Base-by-base conservation (phyloP, 2,113 vertebrate genomes). In the Nothobranchius furzeri region DNA sequence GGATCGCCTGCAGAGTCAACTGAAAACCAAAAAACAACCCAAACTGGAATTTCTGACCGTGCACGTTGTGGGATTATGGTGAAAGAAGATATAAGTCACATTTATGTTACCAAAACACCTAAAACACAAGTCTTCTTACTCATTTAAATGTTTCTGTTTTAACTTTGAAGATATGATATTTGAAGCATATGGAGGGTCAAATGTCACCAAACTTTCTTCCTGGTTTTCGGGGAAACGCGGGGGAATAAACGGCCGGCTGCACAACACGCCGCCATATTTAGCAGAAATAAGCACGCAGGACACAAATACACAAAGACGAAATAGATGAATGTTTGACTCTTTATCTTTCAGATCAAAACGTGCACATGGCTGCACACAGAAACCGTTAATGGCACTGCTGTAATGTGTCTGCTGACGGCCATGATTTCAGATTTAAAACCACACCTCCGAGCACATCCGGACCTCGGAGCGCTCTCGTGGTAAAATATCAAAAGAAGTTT, bases 341-440 rank as follows among this genome's bases (percentile, higher is more conserved):
- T 68, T 72, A 76, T 64, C 66, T 74, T 37, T 45, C 54, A 74
- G 74, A 74, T 77, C 61, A 68, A 81, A 77, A 65, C 37, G 2
- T 63, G 51, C 75, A 63, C 0, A 60, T 72, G 60, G 52, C n/a
- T 67, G 64, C 71, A 70, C 60, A 69, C 49, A 62, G 45, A 48
- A 61, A 63, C 70, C 24, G 3, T 49, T 55, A 68, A 75, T 42
- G 37, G 12, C 11, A 20, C 24, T 66, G 12, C 24, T 35, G 17
- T 59, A 15, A 2, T 36, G 60, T 11, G 59, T 75, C 61, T 70
- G 20, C 17, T 66, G 9, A n/a, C 46, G 43, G 61, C 15, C 7
- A 42, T 13, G 2, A 24, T 10, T 60, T 67, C 37, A 61, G 43
- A 57, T 12, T 12, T 71, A 64, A 25, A 76, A 73, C n/a, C 37